Base-by-base conservation (phyloP, 2,888 invertebrate genomes). In the Drosophila lacicola region DNA sequence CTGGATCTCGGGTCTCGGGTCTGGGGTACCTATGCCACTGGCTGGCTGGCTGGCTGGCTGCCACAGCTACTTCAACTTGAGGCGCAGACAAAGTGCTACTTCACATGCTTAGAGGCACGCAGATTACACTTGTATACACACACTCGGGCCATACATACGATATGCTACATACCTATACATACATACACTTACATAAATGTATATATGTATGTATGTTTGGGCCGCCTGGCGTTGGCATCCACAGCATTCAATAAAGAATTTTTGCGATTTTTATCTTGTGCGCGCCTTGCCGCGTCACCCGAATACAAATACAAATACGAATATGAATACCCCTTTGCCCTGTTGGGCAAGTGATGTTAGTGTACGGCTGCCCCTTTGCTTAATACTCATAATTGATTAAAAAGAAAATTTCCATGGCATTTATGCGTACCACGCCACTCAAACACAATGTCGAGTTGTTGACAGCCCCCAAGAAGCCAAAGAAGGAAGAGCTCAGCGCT, bases 371-470 rank as follows among this genome's bases (percentile, higher is more conserved):
- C 77, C 81, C 67, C 63, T 85, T 74, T 74, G 84, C 76, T 78
- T 82, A 76, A 86, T 82, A 83, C 79, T 79, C 87, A 82, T 87
- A 87, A 87, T 87, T 87, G 86, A 87, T 87, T 87, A 89, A 87
- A 89, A 84, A 89, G 89, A 87, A 87, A 87, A 88, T 87, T 87
- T 87, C 80, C 85, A 79, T 86, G 87, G 86, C 85, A 83, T 88
- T 88, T 87, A 87, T 86, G 84, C 89, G 79, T 87, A 75, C 86
- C 86, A 88, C 83, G 83, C 80, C 88, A 83, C 83, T 87, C 83
- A 83, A 50, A 84, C 76, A 84, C 85, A 88, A 83, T 85, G 80
- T 82, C 82, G 86, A 83, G 61, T 88, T 85, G 83, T 88, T 83
- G 83, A 83, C 83, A 83, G 88, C 77, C 80, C 62, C 65, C 62